Evolutionary conservation across 2,113 vertebrate genomes (phyloP), one percentile per base, ranked within the genome.

Genomic region (Mustelus asterias): DNA sequence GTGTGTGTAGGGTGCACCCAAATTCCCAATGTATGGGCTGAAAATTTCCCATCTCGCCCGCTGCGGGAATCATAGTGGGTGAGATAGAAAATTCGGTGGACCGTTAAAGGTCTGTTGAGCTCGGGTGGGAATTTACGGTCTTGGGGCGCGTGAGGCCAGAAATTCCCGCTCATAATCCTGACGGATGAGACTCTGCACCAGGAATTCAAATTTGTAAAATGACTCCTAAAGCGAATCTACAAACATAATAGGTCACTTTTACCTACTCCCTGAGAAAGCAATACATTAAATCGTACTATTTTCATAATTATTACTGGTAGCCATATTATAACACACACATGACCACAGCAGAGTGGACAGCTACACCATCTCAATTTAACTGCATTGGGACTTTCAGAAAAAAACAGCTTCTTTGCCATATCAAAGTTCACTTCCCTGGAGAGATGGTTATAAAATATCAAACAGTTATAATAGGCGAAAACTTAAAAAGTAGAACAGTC

Each of bases 381-480:
- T 72, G 26, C 69, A 72, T 11, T 48, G 13, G 48, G 67, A 76
- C 48, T 72, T 95, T 29, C 69, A 48, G 22, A 13, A 54, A 72
- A 69, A 94, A 94, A 16, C 20, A 26, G 37, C 33, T 94, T 37
- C 92, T 94, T 44, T 67, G 11, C 41, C 2, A 26, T 16, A 48
- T 18, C 22, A 95, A 95, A 72, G 41, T 95, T 72, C 13, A 48
- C 33, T 72, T 29, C 69, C 65, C 41, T 54, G n/a, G 60, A 67
- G 60, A 9, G 90, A 67, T 93, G 90, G 60, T 65, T n/a, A n/a
- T 90, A 90, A 90, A 90, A 90, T 60, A 60, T 90, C 54, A 90
- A 94, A 48, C 41, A 70, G 13, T 54, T 48, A 48, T 14, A 95
- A 48, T 95, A 37, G 11, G 10, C 48, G 44, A 72, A 95, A 69